Evolutionary conservation across 2,888 invertebrate species (phyloP), one percentile per base, ranked within the genome.

Genomic region (Eueremaeus valkanovi): DNA sequence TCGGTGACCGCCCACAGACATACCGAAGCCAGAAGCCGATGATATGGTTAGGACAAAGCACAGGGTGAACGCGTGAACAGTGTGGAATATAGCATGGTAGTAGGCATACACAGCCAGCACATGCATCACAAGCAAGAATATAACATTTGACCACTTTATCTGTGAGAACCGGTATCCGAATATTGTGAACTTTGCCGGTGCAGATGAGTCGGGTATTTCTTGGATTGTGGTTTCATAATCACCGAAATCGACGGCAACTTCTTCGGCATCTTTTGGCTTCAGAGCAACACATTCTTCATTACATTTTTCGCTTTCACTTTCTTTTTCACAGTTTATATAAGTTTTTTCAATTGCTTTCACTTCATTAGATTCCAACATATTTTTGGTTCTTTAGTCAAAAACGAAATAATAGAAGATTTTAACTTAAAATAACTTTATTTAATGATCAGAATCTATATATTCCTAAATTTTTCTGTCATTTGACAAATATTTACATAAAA

Each of bases 121-220:
- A 31, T 75, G 75, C n/a, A 75, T 31, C 9, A 72, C 42, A 16
- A n/a, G 33, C 55, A 75, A 18, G 13, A 70, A 49, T 21, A 72
- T 36, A 11, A 75, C 29, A 24, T 75, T 75, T 18, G 49, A 42
- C 75, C 75, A 75, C 29, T 72, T 72, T 24, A 75, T 49, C 40
- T 55, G 27, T 33, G 49, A 55, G 6, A 33, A 18, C 8, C 49
- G 31, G 51, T 55, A 72, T 16, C 55, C 72, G n/a, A 72, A 72
- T 21, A 66, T 66, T 36, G 33, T 66, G 1, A 36, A 36, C 33
- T 66, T 66, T 33, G 33, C 3, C n/a, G 33, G 29, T n/a, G 36
- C n/a, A 5, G 3, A n/a, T 36, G 11, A 16, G 66, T 11, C 18
- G 0, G 27, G 36, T 6, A 66, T 33, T 21, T 66, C 66, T n/a